Evolutionary conservation across 2,113 vertebrate species (phyloP).

Genomic region (Actinemys pallida): DNA sequence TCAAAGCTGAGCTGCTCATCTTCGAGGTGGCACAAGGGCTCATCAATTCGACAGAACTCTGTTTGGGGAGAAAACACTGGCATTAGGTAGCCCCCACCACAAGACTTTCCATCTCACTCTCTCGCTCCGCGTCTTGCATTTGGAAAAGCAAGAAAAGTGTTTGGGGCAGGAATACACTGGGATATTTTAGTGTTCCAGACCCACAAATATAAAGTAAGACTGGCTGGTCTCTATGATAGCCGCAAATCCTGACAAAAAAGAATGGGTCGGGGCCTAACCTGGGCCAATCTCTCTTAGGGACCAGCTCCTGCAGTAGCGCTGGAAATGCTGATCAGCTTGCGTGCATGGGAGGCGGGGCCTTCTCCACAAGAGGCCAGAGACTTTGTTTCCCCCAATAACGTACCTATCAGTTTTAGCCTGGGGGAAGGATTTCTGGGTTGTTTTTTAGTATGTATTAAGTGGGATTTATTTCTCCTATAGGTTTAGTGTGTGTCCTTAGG

Average conservation of each 20-base stretch:
- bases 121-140: neutral
- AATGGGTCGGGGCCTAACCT: rapidly evolving
- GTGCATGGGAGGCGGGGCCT: rapidly evolving
- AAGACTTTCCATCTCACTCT: neutral
- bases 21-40: slow-evolving; percentile 87
- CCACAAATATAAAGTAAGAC: rapidly evolving
- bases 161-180: rapidly evolving
- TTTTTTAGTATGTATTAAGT: neutral
- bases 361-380: neutral
- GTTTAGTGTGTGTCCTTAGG: rapidly evolving
- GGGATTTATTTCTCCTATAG: neutral
- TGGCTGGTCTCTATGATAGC: rapidly evolving
- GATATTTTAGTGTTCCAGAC: rapidly evolving
- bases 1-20: slow-evolving; percentile 92
- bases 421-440: neutral
- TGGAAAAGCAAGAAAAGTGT: neutral
- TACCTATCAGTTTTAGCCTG: rapidly evolving
- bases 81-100: rapidly evolving
- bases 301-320: neutral
- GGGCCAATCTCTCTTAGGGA: neutral
- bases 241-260: too few species aligned
- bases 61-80: neutral
- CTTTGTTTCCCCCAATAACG: rapidly evolving
- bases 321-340: neutral
- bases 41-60: slow-evolving; percentile 95